Conservation (phyloP, 1,140 invertebrate species). For the Lepidurus apus region DNA sequence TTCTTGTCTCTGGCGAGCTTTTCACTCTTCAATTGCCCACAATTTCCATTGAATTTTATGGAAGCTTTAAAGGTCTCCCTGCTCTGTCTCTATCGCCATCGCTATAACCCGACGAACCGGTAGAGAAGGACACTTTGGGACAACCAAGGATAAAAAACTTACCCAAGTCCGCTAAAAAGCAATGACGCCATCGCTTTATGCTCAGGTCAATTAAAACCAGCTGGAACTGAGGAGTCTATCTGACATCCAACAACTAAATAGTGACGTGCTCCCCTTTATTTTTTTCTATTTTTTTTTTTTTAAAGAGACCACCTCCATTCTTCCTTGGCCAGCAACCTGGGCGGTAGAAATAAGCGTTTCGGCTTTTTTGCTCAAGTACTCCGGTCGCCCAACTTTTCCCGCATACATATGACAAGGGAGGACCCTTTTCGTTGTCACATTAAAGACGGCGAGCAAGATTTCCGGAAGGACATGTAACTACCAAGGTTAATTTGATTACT, state of each 20-base stretch:
- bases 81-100: background rate
- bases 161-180: background rate
- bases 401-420: too few relatives aligned
- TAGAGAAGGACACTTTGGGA: background rate
- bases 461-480: too few relatives aligned
- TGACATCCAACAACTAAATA: background rate
- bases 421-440: background rate
- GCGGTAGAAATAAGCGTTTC: constrained; percentile 3
- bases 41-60: constrained; percentile 22
- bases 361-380: background rate
- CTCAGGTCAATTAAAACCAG: constrained; percentile 1
- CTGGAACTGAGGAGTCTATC: background rate
- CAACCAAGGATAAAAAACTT: background rate
- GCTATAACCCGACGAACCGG: background rate
- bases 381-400: too few relatives aligned
- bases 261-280: background rate
- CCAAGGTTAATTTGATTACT: background rate
- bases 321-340: background rate
- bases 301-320: background rate
- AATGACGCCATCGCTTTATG: background rate
- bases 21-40: background rate
- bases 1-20: background rate
- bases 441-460: too few relatives aligned
- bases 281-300: background rate
- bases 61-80: too few relatives aligned